Base-by-base conservation (phyloP, 2,113 vertebrate genomes). In the Xiphophorus maculatus region DNA sequence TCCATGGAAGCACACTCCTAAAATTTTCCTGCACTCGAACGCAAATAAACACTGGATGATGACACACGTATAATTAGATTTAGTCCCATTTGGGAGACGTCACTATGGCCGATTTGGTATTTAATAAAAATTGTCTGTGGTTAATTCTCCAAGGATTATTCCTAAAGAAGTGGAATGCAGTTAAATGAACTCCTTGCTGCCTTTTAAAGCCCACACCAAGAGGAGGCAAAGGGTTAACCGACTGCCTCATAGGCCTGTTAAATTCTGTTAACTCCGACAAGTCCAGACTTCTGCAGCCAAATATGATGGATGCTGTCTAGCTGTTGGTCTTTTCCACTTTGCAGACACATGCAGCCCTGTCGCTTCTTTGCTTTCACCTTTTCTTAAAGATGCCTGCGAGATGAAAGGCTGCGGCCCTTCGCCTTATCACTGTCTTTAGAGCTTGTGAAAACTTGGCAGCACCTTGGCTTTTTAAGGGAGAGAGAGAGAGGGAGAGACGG, bases 351-450 rank as follows among this genome's bases (percentile, higher is more conserved):
- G 58, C 62, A 61, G n/a, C 10, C 58, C 66, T 25, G 4, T 67
- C 71, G 28, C 73, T 79, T 83, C 64, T 72, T 77, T 84, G 74
- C 76, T 85, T 89, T 68, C 74, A 77, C 70, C 84, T 87, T 85
- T 73, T 79, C 88, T 90, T 82, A 82, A 89, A 91, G 91, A 94
- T 94, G 91, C 79, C 88, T 89, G 83, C 29, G 60, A 93, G 93
- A 94, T 94, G 94, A 94, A 94, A 95, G 92, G 84, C 86, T 81
- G 80, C 3, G 69, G 69, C 76, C 83, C 74, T 58, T 85, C 30
- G 83, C 82, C 93, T 95, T 95, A 94, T 94, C 94, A 76, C 89
- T 86, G 86, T 90, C 92, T 94, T 92, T 93, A 93, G 87, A 92
- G 90, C 90, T 90, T 90, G 83, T 22, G 48, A 89, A 92, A 93